A percentile compares a stretch with the other conserved stretches of the same genome.
Evolutionary conservation across 2,888 invertebrate genomes (phyloP).

Genomic region (Chymomyza fuscimana): DNA sequence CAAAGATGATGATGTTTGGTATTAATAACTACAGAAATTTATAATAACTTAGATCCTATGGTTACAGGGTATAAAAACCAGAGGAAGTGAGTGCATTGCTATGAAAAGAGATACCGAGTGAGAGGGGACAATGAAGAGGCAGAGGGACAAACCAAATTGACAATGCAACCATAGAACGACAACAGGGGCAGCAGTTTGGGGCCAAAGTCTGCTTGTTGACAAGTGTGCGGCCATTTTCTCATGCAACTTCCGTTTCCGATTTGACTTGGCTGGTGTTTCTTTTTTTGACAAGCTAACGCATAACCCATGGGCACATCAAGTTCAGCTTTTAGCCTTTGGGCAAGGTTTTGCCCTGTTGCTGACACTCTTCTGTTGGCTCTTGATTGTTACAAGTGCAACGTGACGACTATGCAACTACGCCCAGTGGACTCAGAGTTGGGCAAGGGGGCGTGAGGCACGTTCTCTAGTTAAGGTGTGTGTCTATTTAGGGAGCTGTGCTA

Average conservation of each 20-base stretch:
- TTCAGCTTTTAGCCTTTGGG: constrained; percentile 55
- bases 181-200: neutral
- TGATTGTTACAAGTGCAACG: constrained; percentile 52
- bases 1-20: too few relatives aligned
- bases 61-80: neutral
- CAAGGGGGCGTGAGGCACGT: neutral
- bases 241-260: constrained; percentile 73
- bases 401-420: constrained; percentile 10
- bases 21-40: too few relatives aligned
- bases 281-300: neutral
- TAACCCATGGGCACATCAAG: neutral
- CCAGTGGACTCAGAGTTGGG: neutral
- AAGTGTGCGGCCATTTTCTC: constrained; percentile 49
- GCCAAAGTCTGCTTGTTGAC: constrained; percentile 3
- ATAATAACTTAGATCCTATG: too few relatives aligned
- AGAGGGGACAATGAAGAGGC: neutral
- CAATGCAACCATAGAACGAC: neutral
- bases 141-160: constrained; percentile 3
- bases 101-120: neutral
- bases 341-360: constrained; percentile 50
- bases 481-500: constrained; percentile 31
- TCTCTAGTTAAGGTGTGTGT: constrained; percentile 38
- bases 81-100: neutral
- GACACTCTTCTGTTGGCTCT: constrained; percentile 48
- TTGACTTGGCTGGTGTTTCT: constrained; percentile 55